Base-by-base conservation (phyloP, 1,140 invertebrate species). In the Cydia amplana region DNA sequence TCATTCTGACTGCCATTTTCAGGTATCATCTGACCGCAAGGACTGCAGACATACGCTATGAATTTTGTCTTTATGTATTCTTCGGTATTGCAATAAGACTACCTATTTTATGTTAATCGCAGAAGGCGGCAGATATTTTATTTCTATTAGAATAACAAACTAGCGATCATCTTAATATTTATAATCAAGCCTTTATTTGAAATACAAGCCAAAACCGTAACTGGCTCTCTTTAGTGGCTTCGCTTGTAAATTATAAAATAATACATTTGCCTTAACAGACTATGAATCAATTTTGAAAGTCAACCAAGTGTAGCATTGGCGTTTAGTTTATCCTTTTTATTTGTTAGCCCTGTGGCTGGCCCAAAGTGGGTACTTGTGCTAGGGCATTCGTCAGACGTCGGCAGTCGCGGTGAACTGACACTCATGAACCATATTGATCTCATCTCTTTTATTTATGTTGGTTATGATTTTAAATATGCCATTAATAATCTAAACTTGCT, bases 371-470 rank as follows among this genome's bases (percentile, higher is more conserved):
- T 18, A 72, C 20, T 73, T 43, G 72, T 51, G 72, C 72, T 49
- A 73, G n/a, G 28, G 16, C 65, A 18, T 70, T 40, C 65, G 65
- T 70, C 36, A 36, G 32, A 25, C 43, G 18, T 25, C 43, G 10
- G 72, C 32, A 40, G 36, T 28, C 16, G 20, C 65, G 63, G 64
- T 73, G 74, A 65, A 55, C 49, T 55, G 76, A 73, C 72, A 67
- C 74, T 83, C 82, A 82, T 85, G 76, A 83, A 84, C 76, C 85
- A 87, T 87, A 86, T 87, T 91, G 89, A 91, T 91, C 89, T 91
- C 89, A 91, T 90, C 83, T 86, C 76, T 88, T 51, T 43, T 88
- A 85, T 89, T 88, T 87, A 89, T 89, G 80, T 85, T 81, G 84
- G 80, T 82, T 82, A 80, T 85, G 77, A 83, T 85, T 81, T 32